These are phyloP conservation scores for Cistogaster globosa DNA, from an alignment of 2,888 invertebrate species.

Conservation along the genomic window DNA sequence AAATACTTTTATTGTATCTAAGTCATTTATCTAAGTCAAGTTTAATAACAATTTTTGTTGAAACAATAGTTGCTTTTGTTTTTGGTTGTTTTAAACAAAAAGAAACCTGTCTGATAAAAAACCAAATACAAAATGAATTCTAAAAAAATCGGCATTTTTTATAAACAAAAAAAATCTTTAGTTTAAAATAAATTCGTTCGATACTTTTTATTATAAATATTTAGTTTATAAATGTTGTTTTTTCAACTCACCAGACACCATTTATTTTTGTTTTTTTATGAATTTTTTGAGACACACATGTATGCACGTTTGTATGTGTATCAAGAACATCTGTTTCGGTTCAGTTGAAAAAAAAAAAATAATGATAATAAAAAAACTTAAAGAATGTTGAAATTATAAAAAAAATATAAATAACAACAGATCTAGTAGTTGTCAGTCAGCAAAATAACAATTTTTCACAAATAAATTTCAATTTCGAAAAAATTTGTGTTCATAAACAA, in stretches of 20 bases:
- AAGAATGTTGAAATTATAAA: neutral
- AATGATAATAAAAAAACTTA: constrained; percentile 4
- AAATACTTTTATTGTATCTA: too few relatives aligned
- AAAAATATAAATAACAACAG: constrained; percentile 26
- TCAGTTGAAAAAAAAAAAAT: neutral
- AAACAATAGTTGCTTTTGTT: too few relatives aligned
- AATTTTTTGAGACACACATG: neutral
- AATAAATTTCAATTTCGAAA: neutral
- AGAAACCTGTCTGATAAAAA: constrained; percentile 16
- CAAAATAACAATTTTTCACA: neutral
- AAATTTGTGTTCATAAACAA: too few relatives aligned
- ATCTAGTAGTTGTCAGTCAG: constrained; percentile 20
- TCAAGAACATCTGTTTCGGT: constrained; percentile 25
- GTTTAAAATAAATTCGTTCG: constrained; percentile 15
- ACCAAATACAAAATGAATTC: neutral
- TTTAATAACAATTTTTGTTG: too few relatives aligned
- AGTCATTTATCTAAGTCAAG: too few relatives aligned
- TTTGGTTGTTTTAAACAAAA: neutral
- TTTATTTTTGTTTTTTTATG: too few relatives aligned
- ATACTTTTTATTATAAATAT: constrained; percentile 2
- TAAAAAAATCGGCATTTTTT: neutral
- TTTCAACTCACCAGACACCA: neutral
- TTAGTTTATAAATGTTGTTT: neutral
- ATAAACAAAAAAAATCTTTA: neutral
- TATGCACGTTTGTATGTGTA: neutral